phyloP scores from a whole-genome alignment of 2,113 vertebrate species.

The Chloropsis cyanopogon region DNA sequence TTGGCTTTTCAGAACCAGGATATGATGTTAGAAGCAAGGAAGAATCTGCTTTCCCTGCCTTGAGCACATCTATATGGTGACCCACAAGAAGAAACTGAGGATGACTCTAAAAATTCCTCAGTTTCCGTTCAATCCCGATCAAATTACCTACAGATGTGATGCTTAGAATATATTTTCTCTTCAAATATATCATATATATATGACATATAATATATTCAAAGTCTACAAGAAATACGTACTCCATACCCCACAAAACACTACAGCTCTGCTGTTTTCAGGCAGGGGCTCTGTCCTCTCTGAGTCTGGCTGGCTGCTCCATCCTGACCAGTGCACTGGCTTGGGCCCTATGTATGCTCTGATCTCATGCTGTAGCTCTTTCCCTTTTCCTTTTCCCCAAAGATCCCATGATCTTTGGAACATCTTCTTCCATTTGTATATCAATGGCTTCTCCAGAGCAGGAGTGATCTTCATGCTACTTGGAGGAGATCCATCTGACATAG shows the following conservation, averaged over 20 bases:
- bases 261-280: neutral
- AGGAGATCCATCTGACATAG: neutral
- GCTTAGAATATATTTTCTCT: neutral
- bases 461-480: neutral
- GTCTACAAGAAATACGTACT: neutral
- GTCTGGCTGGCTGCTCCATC: neutral
- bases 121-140: neutral
- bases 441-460: neutral
- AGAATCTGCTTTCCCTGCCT: neutral
- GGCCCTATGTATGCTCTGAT: neutral
- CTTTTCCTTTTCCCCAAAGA: neutral
- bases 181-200: neutral
- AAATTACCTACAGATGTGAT: neutral
- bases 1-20: neutral
- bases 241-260: neutral
- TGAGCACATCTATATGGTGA: neutral
- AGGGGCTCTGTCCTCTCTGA: neutral
- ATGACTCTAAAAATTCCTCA: neutral
- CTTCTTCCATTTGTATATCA: neutral
- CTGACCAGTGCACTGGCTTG: neutral
- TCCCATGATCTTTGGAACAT: neutral
- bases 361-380: neutral
- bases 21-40: neutral
- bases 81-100: neutral
- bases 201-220: neutral